Percentiles rank a stretch among this genome's conserved stretches.
These are phyloP conservation scores for Dynastes grantii DNA, from an alignment of 2,888 invertebrate species.

Conservation along the genomic window DNA sequence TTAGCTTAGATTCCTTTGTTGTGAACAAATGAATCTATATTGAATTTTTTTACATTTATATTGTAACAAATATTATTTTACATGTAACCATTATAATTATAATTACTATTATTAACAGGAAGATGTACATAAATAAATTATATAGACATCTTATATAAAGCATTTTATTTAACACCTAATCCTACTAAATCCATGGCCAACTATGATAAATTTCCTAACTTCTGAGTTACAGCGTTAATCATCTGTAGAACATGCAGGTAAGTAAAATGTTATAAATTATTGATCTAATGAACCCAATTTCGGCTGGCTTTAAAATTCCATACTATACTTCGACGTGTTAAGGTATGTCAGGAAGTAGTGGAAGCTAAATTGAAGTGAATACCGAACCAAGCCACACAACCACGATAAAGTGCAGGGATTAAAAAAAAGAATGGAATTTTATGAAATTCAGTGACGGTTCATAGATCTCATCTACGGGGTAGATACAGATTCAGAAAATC, in stretches of 20 bases:
- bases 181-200: too few relatives aligned
- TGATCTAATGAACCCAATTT: not conserved
- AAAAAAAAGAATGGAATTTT: too few relatives aligned
- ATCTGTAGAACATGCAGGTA: slow-evolving; percentile 15
- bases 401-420: too few relatives aligned
- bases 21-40: slow-evolving; percentile 49
- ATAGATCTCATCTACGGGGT: too few relatives aligned
- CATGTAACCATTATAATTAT: slow-evolving; percentile 50
- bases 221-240: not conserved
- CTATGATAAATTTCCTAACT: not conserved
- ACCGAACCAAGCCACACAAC: too few relatives aligned
- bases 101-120: slow-evolving; percentile 49
- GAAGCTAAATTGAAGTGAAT: too few relatives aligned
- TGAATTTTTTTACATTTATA: not conserved
- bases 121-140: slow-evolving; percentile 57
- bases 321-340: not conserved
- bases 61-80: slow-evolving; percentile 44
- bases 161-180: not conserved
- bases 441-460: too few relatives aligned
- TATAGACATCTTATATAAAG: slow-evolving; percentile 54
- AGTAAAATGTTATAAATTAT: slow-evolving; percentile 1
- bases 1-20: slow-evolving; percentile 56
- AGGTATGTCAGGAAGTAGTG: too few relatives aligned
- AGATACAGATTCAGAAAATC: too few relatives aligned
- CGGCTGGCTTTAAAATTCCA: not conserved